Conservation (phyloP, 2,888 invertebrate genomes). For the Troides helena region DNA sequence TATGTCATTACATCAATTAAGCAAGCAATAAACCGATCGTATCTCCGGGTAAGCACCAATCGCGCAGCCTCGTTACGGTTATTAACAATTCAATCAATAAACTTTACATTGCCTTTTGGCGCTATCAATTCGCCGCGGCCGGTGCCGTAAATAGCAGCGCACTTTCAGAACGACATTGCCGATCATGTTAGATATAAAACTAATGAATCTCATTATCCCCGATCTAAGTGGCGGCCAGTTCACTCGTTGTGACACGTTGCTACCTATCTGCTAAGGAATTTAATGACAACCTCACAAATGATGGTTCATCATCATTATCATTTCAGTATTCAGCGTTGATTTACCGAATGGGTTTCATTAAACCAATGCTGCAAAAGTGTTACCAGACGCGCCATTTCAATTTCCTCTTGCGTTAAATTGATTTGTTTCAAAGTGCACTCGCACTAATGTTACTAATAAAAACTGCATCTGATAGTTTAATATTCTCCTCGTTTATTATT, state of each 20-base stretch:
- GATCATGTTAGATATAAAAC: conserved; percentile 21
- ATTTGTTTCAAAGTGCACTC: too few relatives aligned
- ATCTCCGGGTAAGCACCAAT: conserved; percentile 14
- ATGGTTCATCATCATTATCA: too few relatives aligned
- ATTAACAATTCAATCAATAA: conserved; percentile 22
- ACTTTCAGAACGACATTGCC: conserved; percentile 19
- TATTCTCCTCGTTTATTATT: too few relatives aligned
- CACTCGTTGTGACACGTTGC: conserved; percentile 4
- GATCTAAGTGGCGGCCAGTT: not conserved
- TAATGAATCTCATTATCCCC: conserved; percentile 18
- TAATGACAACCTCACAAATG: too few relatives aligned
- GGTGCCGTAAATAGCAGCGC: conserved; percentile 17
- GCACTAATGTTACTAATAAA: too few relatives aligned
- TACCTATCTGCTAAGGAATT: not conserved
- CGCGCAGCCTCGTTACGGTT: conserved; percentile 9
- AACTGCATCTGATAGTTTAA: too few relatives aligned
- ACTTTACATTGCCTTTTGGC: conserved; percentile 19
- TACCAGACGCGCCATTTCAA: too few relatives aligned
- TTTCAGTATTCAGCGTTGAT: too few relatives aligned
- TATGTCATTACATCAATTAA: conserved; percentile 25
- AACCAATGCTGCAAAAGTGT: too few relatives aligned
- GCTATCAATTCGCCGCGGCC: conserved; percentile 16
- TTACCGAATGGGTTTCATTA: too few relatives aligned
- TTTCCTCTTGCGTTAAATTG: too few relatives aligned
- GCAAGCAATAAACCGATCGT: conserved; percentile 21